Conservation (phyloP, 2,113 vertebrate species). For the Syrrhaptes paradoxus region DNA sequence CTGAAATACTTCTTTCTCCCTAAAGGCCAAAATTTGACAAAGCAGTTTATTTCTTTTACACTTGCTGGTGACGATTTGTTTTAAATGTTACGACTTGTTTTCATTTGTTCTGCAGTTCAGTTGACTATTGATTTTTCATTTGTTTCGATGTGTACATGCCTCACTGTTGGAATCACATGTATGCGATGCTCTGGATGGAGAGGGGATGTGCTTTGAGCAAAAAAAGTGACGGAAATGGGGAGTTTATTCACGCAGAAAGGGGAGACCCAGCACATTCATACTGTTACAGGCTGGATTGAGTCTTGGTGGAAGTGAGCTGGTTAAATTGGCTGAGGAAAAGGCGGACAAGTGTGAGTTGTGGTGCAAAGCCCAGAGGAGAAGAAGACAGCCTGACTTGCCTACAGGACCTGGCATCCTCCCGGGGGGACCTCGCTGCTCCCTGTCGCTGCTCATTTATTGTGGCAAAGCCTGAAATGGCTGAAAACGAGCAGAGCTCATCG, state of each 20-base stretch:
- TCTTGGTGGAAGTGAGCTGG: background rate
- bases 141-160: background rate
- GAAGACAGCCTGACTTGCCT: background rate
- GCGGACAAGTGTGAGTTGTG: background rate
- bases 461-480: background rate
- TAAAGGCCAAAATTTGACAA: background rate
- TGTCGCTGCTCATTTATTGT: fast-evolving
- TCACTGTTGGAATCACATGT: background rate
- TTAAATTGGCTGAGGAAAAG: background rate
- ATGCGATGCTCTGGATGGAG: fast-evolving
- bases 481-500: background rate
- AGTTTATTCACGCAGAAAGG: background rate
- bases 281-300: background rate
- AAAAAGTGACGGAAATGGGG: fast-evolving
- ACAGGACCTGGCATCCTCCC: fast-evolving
- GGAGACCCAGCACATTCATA: background rate
- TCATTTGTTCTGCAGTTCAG: background rate
- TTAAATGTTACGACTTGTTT: background rate
- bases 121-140: background rate
- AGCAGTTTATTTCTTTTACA: background rate
- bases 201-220: background rate
- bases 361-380: background rate
- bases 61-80: background rate
- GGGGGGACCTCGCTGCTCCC: background rate
- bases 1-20: background rate